Evolutionary conservation across 2,888 invertebrate genomes (phyloP), one percentile per base, ranked within the genome.

Genomic region (Pediacus dermestoides): DNA sequence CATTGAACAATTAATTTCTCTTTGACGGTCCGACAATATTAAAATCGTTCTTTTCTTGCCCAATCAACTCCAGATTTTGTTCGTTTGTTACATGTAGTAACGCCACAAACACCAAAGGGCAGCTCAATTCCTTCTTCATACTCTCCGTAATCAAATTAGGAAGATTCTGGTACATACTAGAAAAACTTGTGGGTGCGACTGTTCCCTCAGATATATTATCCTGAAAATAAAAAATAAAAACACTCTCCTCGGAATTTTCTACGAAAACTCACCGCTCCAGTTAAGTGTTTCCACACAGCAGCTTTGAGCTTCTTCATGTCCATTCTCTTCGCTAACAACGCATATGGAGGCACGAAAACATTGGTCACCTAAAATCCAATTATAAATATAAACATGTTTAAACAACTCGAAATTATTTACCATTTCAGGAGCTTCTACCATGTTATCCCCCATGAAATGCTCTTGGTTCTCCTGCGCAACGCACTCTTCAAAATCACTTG

Each of bases 11-110:
- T n/a, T n/a, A n/a, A n/a, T n/a, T n/a, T n/a, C 25, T 28, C 34
- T 39, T 32, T 34, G 18, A 45, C 1, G 46, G 37, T 7, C 48
- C 42, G 4, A 22, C 18, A 22, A 77, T 71, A 7, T 58, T 63
- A 41, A 82, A 74, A 61, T 82, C 78, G 39, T 72, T 69, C 2
- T 76, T 59, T 46, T 76, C 72, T 7, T 67, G 66, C 14, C 74
- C 75, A 50, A 73, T 70, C 13, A 82, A 60, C 21, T 76, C 60
- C 1, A 87, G 67, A 21, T 74, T 78, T 55, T 82, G 81, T 61
- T 92, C 91, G 63, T 92, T 92, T 2, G 88, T 85, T 53, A 92
- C 71, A 72, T 92, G 91, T 2, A 92, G 71, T 10, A 91, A 72
- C 0, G 89, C 85, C 13, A 88, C 79, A 64, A 91, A 81, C 0